Conservation (phyloP, 1,140 invertebrate genomes). For the Nephotettix cincticeps region DNA sequence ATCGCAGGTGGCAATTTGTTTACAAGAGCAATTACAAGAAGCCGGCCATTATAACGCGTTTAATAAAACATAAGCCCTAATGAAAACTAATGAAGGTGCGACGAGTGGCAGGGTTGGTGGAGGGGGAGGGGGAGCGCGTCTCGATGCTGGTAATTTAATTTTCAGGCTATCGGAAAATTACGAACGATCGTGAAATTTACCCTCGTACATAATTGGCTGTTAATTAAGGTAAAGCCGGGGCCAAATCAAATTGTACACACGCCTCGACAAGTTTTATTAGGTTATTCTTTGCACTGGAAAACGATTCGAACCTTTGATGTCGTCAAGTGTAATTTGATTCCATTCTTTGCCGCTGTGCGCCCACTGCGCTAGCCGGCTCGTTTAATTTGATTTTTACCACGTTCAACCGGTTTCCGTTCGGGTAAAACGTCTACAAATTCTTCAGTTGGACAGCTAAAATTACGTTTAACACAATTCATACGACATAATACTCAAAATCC, state of each 20-base stretch:
- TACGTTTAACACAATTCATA: too few species aligned
- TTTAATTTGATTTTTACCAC: too few species aligned
- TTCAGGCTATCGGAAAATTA: too few species aligned
- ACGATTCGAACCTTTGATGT: too few species aligned
- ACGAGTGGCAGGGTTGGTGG: not conserved
- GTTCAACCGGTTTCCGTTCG: too few species aligned
- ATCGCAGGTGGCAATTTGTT: not conserved
- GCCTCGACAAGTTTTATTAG: constrained; percentile 1
- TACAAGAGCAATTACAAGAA: not conserved
- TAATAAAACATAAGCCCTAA: constrained; percentile 10
- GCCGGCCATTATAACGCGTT: not conserved
- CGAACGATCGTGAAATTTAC: not conserved
- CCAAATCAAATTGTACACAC: not conserved
- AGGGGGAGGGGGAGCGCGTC: not conserved
- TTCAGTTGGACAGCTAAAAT: too few species aligned
- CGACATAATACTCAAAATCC: too few species aligned
- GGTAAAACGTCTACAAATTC: too few species aligned
- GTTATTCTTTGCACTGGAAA: not conserved
- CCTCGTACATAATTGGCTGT: not conserved
- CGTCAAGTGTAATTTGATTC: too few species aligned
- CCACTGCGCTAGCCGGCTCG: too few species aligned
- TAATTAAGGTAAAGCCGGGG: not conserved
- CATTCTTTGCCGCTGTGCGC: too few species aligned
- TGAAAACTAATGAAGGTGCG: constrained; percentile 12
- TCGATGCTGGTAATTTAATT: not conserved